Base-by-base conservation (phyloP, 2,797 vertebrate genomes). In the Momotus momota region DNA sequence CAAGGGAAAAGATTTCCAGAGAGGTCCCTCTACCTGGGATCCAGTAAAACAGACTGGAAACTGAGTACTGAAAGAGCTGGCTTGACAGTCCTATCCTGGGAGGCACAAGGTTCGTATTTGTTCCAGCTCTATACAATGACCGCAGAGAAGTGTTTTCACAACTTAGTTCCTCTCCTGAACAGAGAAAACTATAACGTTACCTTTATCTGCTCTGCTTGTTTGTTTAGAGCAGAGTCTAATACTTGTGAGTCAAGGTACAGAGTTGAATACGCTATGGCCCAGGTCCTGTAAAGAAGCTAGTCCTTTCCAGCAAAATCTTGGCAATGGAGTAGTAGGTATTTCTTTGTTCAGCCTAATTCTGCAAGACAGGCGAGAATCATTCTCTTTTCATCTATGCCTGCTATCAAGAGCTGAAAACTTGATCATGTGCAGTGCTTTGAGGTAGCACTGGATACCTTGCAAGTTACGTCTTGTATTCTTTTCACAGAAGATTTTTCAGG, bases 261-360 rank as follows among this genome's bases (percentile, higher is more conserved):
- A 45, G 20, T 29, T 66, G 49, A 86, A 43, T 3, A 14, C 0
- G 2, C 9, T 35, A 1, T 7, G 3, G 33, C 35, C 49, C 18
- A 54, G 11, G 27, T 69, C 35, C 31, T 48, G 14, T 49, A 41
- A 80, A 67, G 26, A 60, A 69, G 57, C 69, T 14, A 7, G 10
- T 25, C 90, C 4, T 91, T 86, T 81, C 7, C 35, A 75, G 25
- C 6, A 90, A 75, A 84, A 80, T 4, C 20, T 65, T 54, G 40
- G 14, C 69, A 60, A 19, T 23, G 23, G 1, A 82, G 33, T 18
- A 48, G 41, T 26, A 79, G 1, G 1, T 26, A 43, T 87, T 88
- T 88, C 57, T 48, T 85, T 8, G 5, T 73, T 71, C 51, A n/a
- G 31, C 25, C 22, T 78, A 4, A 35, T 51, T 86, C n/a, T 75